Evolutionary conservation across 53 echinoderm and acorn worm species (phyloP).

Genomic region (Henricia sp.): DNA sequence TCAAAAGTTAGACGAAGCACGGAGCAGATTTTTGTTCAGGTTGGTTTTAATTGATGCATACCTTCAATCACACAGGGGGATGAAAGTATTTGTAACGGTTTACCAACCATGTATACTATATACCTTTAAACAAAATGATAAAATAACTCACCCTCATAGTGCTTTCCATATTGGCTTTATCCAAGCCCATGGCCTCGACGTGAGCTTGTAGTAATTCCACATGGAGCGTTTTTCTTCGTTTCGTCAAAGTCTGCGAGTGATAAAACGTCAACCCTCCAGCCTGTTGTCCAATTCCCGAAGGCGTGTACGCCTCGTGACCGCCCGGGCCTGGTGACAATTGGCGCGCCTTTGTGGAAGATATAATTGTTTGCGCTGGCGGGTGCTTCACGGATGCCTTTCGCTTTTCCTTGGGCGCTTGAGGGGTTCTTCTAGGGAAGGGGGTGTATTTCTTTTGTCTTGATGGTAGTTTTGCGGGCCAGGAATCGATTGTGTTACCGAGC

Average conservation of each 20-base stretch:
- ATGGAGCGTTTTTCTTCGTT: slow-evolving; percentile 55
- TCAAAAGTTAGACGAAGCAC: too few species aligned
- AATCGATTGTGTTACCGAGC: background rate
- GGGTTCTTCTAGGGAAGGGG: slow-evolving; percentile 14
- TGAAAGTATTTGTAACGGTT: too few species aligned
- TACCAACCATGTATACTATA: too few species aligned
- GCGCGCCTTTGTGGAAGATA: background rate
- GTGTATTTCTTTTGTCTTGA: slow-evolving; percentile 6
- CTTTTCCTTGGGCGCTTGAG: slow-evolving; percentile 18
- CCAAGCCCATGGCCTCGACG: slow-evolving; percentile 52
- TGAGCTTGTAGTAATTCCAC: slow-evolving; percentile 73
- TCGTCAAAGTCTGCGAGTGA: background rate
- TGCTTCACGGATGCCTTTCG: slow-evolving; percentile 29
- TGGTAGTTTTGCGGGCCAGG: background rate
- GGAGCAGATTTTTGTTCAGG: too few species aligned
- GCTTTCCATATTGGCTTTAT: slow-evolving; percentile 71
- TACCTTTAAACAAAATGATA: background rate
- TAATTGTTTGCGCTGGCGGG: background rate
- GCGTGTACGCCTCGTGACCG: background rate
- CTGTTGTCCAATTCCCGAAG: background rate
- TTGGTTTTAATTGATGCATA: too few species aligned
- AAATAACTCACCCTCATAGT: slow-evolving; percentile 43
- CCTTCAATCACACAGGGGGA: too few species aligned
- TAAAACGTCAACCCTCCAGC: background rate
- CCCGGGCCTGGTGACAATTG: background rate